Conservation (phyloP, 2,113 vertebrate species). For the Myiagra hebetior region DNA sequence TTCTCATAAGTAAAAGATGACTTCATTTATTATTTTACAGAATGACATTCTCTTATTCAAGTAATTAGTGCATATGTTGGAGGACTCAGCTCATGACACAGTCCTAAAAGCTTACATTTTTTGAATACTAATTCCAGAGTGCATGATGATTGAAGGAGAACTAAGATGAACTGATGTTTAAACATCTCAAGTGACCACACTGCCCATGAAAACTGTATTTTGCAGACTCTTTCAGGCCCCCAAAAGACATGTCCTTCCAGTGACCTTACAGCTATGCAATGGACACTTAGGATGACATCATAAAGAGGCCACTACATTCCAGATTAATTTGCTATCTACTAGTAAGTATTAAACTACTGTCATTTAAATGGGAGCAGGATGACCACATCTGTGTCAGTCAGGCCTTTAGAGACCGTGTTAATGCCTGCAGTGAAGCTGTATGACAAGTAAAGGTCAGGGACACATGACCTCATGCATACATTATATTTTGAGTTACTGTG, state of each 20-base stretch:
- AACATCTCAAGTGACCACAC: background rate
- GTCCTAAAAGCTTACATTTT: conserved; percentile 8
- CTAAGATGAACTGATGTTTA: background rate
- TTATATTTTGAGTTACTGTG: background rate
- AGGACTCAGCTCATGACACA: background rate
- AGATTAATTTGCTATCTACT: background rate
- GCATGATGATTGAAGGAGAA: background rate
- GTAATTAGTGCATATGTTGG: conserved; percentile 3
- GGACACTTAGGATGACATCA: background rate
- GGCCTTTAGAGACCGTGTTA: background rate
- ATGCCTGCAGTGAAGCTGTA: background rate
- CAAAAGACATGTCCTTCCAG: background rate
- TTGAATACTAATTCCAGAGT: background rate
- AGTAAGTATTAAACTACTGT: background rate
- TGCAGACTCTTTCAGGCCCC: background rate
- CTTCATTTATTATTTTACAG: conserved; percentile 57
- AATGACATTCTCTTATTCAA: conserved; percentile 27
- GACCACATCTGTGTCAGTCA: background rate
- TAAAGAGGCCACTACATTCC: background rate
- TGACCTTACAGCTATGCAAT: background rate
- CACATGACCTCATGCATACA: background rate
- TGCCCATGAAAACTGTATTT: background rate
- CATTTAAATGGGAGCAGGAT: background rate
- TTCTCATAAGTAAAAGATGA: conserved; percentile 46
- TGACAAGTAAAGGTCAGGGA: background rate